phyloP scores from a whole-genome alignment of 1,140 invertebrate genomes.

The Heliconius hermathena region DNA sequence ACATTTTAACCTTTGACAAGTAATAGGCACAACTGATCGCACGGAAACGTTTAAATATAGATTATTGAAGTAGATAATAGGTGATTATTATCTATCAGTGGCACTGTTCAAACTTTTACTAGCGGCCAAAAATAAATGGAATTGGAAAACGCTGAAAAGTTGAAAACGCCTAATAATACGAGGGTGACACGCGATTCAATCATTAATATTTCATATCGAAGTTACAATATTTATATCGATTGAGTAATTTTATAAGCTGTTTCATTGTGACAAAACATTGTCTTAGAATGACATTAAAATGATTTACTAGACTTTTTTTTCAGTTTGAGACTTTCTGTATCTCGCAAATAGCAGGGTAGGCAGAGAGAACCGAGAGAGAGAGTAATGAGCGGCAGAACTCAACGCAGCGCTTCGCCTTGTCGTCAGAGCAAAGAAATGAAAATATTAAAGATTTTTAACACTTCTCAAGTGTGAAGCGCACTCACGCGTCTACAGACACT shows the following conservation, averaged over 20 bases:
- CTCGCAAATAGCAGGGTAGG: no score
- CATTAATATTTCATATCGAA: slow-evolving; percentile 12
- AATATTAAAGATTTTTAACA: no score
- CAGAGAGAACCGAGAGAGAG: no score
- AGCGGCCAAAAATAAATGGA: neutral
- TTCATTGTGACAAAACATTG: neutral
- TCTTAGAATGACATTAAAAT: neutral
- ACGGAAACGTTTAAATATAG: neutral
- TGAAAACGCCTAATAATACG: neutral
- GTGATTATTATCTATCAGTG: neutral
- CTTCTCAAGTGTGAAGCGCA: no score
- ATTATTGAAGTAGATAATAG: neutral
- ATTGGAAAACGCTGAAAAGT: neutral
- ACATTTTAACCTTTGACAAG: no score
- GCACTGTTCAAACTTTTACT: neutral
- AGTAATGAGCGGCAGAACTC: no score
- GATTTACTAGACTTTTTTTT: no score
- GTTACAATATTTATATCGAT: neutral
- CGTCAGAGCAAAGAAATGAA: no score
- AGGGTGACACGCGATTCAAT: slow-evolving; percentile 5
- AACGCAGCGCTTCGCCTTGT: no score
- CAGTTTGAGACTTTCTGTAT: no score
- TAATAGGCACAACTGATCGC: no score
- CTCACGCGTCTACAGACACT: no score
- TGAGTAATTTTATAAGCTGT: neutral